These are phyloP conservation scores for Reinhardtius hippoglossoides DNA, from an alignment of 2,113 vertebrate genomes.

Conservation along the genomic window DNA sequence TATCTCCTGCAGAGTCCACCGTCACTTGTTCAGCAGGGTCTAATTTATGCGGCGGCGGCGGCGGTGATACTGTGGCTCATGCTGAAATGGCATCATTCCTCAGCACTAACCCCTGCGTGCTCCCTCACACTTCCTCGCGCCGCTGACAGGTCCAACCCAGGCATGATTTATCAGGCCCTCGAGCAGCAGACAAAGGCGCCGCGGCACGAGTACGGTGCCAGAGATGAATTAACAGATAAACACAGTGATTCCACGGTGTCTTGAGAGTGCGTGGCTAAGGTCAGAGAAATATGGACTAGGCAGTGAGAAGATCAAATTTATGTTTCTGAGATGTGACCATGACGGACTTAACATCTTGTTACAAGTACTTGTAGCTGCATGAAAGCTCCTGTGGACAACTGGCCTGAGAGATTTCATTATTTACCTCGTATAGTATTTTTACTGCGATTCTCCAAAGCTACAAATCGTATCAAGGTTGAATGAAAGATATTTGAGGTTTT, in stretches of 20 bases:
- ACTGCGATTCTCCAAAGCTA: too few species aligned
- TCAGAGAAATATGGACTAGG: constrained; percentile 40
- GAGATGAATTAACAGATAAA: constrained; percentile 73
- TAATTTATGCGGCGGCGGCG: constrained; percentile 80
- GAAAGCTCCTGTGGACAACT: not conserved
- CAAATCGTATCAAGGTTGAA: not conserved
- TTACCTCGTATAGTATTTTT: too few species aligned
- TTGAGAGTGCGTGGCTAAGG: constrained; percentile 29
- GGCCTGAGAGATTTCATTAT: not conserved
- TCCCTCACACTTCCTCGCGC: constrained; percentile 65
- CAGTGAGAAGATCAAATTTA: constrained; percentile 33
- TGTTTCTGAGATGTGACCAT: constrained; percentile 35
- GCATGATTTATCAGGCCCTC: constrained; percentile 78
- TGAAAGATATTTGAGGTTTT: not conserved
- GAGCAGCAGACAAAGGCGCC: constrained; percentile 59
- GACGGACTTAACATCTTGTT: not conserved
- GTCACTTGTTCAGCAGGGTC: constrained; percentile 66
- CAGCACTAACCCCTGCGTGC: constrained; percentile 68
- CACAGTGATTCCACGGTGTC: constrained; percentile 55
- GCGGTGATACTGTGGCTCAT: constrained; percentile 59
- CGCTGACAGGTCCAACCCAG: constrained; percentile 61
- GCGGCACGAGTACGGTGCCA: constrained; percentile 50
- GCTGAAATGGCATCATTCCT: constrained; percentile 81
- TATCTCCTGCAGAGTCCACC: constrained; percentile 70
- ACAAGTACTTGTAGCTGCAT: not conserved